Evolutionary conservation across 2,113 vertebrate species (phyloP).

Genomic region (Chascanopsetta lugubris): DNA sequence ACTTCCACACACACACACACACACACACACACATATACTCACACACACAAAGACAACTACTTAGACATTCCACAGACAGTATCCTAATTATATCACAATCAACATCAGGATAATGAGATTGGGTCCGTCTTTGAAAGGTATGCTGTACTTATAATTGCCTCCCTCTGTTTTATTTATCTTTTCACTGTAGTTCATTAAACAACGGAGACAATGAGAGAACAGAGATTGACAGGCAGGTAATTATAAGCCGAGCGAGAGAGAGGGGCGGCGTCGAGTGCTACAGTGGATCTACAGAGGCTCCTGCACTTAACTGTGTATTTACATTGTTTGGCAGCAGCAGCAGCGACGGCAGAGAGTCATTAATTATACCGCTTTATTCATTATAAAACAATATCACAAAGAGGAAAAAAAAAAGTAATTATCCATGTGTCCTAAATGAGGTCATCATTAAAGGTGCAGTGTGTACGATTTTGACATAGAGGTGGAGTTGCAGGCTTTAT

Average conservation of each 20-base stretch:
- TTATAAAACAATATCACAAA: background rate
- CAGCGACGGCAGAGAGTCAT: background rate
- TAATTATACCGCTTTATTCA: background rate
- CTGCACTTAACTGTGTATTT: background rate
- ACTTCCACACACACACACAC: constrained; percentile 20
- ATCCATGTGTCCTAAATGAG: no score
- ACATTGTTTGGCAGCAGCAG: background rate
- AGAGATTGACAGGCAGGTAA: constrained; percentile 47
- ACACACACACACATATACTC: constrained; percentile 24
- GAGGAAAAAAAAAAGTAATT: background rate
- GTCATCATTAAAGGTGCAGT: no score
- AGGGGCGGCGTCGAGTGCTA: constrained; percentile 36
- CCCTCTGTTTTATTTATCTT: constrained; percentile 71
- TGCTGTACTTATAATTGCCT: constrained; percentile 70
- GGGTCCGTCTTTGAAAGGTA: constrained; percentile 63
- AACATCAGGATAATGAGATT: constrained; percentile 66
- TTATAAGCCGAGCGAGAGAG: constrained; percentile 45
- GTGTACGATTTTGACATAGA: no score
- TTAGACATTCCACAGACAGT: constrained; percentile 65
- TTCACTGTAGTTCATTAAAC: constrained; percentile 66
- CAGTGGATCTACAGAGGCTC: constrained; percentile 3
- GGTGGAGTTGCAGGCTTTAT: no score
- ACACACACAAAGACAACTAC: constrained; percentile 55
- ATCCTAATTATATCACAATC: constrained; percentile 76
- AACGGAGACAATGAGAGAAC: constrained; percentile 15